A percentile compares a stretch with the other conserved stretches of the same genome.
Evolutionary conservation across 2,113 vertebrate species (phyloP).

Genomic region (Irena cyanogastra): DNA sequence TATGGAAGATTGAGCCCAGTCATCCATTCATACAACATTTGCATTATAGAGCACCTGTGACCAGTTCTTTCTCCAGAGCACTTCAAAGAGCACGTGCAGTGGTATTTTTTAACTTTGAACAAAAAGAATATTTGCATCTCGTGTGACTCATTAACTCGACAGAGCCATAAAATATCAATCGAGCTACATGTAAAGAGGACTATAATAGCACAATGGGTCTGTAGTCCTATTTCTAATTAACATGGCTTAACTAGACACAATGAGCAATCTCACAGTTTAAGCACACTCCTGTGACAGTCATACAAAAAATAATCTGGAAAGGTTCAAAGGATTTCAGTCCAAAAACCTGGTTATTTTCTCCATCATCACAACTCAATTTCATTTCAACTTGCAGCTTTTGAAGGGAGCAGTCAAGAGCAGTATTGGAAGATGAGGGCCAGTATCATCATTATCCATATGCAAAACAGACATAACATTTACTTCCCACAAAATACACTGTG

Average conservation of each 20-base stretch:
- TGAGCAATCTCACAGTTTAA: not conserved
- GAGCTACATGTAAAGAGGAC: not conserved
- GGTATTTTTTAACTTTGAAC: not conserved
- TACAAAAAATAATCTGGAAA: not conserved
- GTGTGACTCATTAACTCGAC: not conserved
- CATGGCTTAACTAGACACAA: not conserved
- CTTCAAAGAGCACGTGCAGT: not conserved
- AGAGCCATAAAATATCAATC: not conserved
- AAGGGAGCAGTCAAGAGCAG: not conserved
- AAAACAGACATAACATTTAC: not conserved
- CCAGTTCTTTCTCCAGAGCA: not conserved
- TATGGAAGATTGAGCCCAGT: not conserved
- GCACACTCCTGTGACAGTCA: not conserved
- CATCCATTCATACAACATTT: not conserved
- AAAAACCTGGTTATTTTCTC: not conserved
- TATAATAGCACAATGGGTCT: not conserved
- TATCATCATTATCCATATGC: not conserved
- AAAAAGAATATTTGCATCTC: not conserved
- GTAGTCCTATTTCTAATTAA: not conserved
- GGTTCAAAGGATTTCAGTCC: not conserved
- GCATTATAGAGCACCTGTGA: not conserved
- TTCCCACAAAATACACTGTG: not conserved
- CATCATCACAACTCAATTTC: not conserved
- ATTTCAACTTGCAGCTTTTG: not conserved
- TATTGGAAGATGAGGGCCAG: not conserved